These are phyloP conservation scores for Bradypodion ventrale DNA, from an alignment of 2,797 vertebrate genomes.

Conservation along the genomic window DNA sequence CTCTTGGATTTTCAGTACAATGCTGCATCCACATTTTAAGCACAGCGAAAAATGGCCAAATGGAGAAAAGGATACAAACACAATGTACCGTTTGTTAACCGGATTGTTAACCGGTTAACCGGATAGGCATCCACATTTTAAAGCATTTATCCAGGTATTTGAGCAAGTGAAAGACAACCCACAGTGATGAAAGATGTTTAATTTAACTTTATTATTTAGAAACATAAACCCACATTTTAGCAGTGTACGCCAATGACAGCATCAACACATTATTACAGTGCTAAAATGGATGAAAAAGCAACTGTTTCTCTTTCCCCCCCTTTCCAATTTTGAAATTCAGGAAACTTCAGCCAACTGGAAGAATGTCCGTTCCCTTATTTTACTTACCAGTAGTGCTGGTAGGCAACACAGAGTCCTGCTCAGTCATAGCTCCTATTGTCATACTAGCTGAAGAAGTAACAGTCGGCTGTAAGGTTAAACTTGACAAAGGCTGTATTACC, in stretches of 20 bases:
- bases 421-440: slow-evolving; percentile 83
- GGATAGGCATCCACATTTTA: background rate
- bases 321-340: background rate
- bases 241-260: background rate
- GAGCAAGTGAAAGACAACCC: background rate
- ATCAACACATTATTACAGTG: background rate
- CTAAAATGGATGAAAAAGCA: background rate
- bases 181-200: background rate
- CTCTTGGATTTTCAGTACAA: background rate
- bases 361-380: rapidly evolving
- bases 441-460: slow-evolving; percentile 82
- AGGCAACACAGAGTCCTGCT: slow-evolving; percentile 83
- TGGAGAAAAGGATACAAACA: too few species aligned
- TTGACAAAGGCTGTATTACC: slow-evolving; percentile 91
- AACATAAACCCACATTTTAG: background rate
- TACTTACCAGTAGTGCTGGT: slow-evolving; percentile 76
- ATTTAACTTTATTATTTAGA: background rate
- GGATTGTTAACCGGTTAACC: too few species aligned
- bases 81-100: too few species aligned
- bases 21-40: background rate
- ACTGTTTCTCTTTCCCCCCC: background rate
- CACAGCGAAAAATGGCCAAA: too few species aligned
- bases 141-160: background rate
- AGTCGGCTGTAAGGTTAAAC: slow-evolving; percentile 86
- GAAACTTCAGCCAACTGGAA: background rate